Evolutionary conservation across 2,797 vertebrate genomes (phyloP).

Genomic region (Ptychobarbus kaznakovi): DNA sequence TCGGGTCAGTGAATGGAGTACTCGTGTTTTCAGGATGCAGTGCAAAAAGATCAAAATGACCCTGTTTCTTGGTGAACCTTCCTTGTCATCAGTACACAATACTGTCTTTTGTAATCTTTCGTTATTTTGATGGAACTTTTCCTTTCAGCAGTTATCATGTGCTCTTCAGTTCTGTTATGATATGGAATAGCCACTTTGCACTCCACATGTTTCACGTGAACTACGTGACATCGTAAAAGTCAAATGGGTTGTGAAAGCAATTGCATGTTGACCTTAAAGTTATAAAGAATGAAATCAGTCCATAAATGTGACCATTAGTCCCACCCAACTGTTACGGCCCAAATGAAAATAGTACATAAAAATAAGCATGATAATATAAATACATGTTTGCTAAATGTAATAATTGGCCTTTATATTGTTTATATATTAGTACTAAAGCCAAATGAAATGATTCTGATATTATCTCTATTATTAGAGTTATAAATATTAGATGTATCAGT

Average conservation of each 20-base stretch:
- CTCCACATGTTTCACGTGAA: not conserved
- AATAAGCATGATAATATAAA: not conserved
- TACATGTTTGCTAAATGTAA: not conserved
- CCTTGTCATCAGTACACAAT: not conserved
- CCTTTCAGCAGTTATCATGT: not conserved
- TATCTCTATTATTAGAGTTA: not conserved
- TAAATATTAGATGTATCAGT: not conserved
- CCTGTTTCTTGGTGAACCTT: not conserved
- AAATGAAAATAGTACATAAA: not conserved
- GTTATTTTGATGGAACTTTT: not conserved
- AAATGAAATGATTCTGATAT: not conserved
- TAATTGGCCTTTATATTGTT: not conserved
- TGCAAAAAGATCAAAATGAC: not conserved
- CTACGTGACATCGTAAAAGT: not conserved
- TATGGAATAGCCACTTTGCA: not conserved
- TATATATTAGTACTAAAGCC: not conserved
- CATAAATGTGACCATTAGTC: not conserved
- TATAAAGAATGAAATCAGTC: not conserved
- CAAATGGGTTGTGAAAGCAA: not conserved
- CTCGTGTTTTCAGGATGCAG: not conserved
- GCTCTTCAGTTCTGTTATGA: not conserved
- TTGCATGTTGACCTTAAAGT: not conserved
- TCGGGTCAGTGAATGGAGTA: constrained; percentile 83
- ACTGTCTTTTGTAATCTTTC: not conserved
- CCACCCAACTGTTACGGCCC: not conserved